Conservation (phyloP, 1,140 invertebrate species). For the Drosophila auraria region DNA sequence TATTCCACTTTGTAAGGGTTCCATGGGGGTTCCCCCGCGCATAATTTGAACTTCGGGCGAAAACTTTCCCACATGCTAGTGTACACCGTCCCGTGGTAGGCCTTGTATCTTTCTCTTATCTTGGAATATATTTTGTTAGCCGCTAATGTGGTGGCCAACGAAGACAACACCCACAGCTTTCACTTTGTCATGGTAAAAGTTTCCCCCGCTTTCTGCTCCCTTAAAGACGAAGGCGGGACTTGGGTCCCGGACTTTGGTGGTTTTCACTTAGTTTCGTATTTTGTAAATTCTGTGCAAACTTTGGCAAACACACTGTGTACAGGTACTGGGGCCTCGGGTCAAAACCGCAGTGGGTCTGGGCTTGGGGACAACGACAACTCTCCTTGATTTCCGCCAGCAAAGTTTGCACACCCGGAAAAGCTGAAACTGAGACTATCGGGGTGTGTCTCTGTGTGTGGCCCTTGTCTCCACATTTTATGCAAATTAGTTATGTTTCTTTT, state of each 20-base stretch:
- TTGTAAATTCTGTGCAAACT: slow-evolving; percentile 60
- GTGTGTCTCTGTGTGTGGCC: slow-evolving; percentile 31
- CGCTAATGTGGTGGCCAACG: slow-evolving; percentile 62
- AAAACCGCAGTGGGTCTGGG: slow-evolving; percentile 18
- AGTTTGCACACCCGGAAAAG: slow-evolving; percentile 36
- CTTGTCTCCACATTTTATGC: slow-evolving; percentile 72
- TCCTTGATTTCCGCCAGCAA: slow-evolving; percentile 71
- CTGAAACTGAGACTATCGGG: slow-evolving; percentile 16
- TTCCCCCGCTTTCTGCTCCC: slow-evolving; percentile 8
- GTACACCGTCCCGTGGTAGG: not conserved
- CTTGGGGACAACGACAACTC: slow-evolving; percentile 55
- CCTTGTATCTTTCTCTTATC: slow-evolving; percentile 36
- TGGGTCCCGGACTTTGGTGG: slow-evolving; percentile 22
- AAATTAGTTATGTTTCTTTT: slow-evolving; percentile 84
- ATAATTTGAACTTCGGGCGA: slow-evolving; percentile 23
- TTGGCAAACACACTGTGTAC: slow-evolving; percentile 47
- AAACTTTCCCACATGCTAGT: slow-evolving; percentile 17
- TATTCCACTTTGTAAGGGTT: slow-evolving; percentile 27
- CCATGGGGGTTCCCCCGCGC: slow-evolving; percentile 7
- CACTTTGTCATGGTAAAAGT: slow-evolving; percentile 72
- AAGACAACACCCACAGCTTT: slow-evolving; percentile 54
- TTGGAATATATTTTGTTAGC: slow-evolving; percentile 36
- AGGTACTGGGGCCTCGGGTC: slow-evolving; percentile 28
- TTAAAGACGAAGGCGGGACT: not conserved
- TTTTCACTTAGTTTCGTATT: slow-evolving; percentile 75